Percentiles rank a stretch among this genome's conserved stretches.
These are phyloP conservation scores for Luidia sarsii DNA, from an alignment of 53 echinoderm and acorn worm species.

Conservation along the genomic window DNA sequence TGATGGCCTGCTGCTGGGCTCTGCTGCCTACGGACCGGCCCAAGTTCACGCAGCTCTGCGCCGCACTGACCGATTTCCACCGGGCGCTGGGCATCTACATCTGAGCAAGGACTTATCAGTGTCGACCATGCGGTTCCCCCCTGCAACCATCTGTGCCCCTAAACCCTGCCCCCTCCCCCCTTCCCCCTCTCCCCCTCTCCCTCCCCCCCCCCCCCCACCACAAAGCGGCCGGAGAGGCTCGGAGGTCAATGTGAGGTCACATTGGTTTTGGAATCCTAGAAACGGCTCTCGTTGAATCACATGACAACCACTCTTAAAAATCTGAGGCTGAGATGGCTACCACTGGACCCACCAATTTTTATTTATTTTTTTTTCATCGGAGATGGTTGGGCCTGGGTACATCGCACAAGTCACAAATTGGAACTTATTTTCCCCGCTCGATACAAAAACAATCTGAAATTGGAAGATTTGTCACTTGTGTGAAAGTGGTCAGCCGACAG, in stretches of 20 bases:
- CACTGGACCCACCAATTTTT: too few species aligned
- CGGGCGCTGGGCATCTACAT: slow-evolving; percentile 94
- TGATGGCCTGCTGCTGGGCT: slow-evolving; percentile 99
- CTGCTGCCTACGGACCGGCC: slow-evolving; percentile 92
- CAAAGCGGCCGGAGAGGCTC: neutral
- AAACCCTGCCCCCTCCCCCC: neutral
- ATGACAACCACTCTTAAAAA: too few species aligned
- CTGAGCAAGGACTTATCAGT: slow-evolving; percentile 19
- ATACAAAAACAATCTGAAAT: too few species aligned
- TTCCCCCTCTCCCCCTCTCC: neutral
- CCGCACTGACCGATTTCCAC: slow-evolving; percentile 93
- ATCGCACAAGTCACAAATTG: too few species aligned
- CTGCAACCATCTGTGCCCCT: neutral
- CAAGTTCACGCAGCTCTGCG: slow-evolving; percentile 95
- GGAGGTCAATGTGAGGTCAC: neutral
- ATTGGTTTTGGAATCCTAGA: too few species aligned
- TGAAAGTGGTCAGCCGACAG: too few species aligned
- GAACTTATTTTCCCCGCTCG: too few species aligned
- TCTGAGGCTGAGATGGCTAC: too few species aligned
- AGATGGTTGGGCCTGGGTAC: too few species aligned
- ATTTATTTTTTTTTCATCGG: too few species aligned
- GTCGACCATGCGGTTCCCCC: neutral
- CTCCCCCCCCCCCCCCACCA: neutral
- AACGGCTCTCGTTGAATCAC: too few species aligned
- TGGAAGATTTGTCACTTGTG: too few species aligned